Conservation (phyloP, 2,888 invertebrate species). For the Seira sanloemensis region DNA sequence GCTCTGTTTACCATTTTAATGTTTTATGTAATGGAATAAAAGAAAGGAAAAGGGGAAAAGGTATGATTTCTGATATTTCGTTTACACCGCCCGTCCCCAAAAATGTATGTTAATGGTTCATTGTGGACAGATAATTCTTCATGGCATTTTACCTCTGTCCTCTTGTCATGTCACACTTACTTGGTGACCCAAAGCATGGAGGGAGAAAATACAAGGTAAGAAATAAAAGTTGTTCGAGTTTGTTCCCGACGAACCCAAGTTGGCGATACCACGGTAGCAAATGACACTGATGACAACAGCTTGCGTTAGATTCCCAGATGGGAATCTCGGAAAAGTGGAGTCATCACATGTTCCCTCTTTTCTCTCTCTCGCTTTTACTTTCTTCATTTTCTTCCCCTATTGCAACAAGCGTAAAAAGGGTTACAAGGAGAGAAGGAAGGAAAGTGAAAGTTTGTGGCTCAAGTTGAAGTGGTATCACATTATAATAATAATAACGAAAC, state of each 20-base stretch:
- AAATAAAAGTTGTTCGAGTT: background rate
- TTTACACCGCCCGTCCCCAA: background rate
- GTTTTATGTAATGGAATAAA: slow-evolving; percentile 13
- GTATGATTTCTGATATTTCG: slow-evolving; percentile 26
- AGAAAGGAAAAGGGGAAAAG: no score
- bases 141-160: slow-evolving; percentile 39
- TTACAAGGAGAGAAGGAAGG: background rate
- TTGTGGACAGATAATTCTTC: slow-evolving; percentile 58
- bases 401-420: slow-evolving; percentile 16
- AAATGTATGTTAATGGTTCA: slow-evolving; percentile 59
- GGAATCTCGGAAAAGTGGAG: slow-evolving; percentile 40
- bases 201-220: background rate
- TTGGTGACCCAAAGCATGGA: slow-evolving; percentile 32
- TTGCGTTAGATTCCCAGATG: slow-evolving; percentile 36
- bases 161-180: slow-evolving; percentile 38
- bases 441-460: slow-evolving; percentile 20
- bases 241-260: background rate
- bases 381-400: background rate
- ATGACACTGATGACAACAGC: slow-evolving; percentile 15
- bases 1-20: slow-evolving; percentile 24
- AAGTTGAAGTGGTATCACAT: slow-evolving; percentile 23
- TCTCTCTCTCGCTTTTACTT: background rate
- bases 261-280: slow-evolving; percentile 8
- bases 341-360: slow-evolving; percentile 4
- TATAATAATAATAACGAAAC: slow-evolving; percentile 20